phyloP scores from a whole-genome alignment of 2,888 invertebrate genomes.

The Agonopterix heracliana region DNA sequence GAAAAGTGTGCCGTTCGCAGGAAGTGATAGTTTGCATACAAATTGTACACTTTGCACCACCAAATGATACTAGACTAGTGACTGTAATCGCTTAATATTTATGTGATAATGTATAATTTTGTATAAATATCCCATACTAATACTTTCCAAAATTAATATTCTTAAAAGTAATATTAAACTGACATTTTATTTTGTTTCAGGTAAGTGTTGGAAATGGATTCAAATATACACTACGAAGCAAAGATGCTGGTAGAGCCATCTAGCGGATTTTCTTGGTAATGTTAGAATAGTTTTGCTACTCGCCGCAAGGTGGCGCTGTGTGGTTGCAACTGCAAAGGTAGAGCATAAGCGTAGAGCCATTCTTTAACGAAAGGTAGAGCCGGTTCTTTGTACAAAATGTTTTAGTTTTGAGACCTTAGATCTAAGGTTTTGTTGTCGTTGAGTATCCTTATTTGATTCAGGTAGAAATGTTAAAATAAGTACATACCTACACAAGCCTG shows the following conservation, averaged over 20 bases:
- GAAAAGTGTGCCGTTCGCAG: constrained; percentile 56
- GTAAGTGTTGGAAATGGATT: constrained; percentile 56
- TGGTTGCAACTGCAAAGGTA: background rate
- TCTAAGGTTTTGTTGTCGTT: too few species aligned
- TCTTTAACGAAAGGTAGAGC: too few species aligned
- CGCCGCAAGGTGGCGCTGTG: constrained; percentile 36
- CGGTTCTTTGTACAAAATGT: too few species aligned
- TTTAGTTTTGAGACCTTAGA: too few species aligned
- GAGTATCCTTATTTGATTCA: too few species aligned
- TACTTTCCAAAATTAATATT: background rate
- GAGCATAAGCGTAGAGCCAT: background rate
- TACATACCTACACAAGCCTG: too few species aligned
- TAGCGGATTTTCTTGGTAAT: background rate
- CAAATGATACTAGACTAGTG: constrained; percentile 1
- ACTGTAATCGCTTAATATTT: background rate
- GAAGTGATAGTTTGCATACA: constrained; percentile 58
- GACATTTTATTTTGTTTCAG: constrained; percentile 59
- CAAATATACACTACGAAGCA: background rate
- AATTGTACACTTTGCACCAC: constrained; percentile 23
- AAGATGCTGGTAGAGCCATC: constrained; percentile 10
- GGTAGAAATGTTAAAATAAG: too few species aligned
- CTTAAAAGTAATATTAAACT: background rate
- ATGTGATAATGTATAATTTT: background rate
- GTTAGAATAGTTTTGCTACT: constrained; percentile 38
- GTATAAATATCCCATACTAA: background rate